Conservation (phyloP, 2,113 vertebrate genomes). For the Mustela nigripes region DNA sequence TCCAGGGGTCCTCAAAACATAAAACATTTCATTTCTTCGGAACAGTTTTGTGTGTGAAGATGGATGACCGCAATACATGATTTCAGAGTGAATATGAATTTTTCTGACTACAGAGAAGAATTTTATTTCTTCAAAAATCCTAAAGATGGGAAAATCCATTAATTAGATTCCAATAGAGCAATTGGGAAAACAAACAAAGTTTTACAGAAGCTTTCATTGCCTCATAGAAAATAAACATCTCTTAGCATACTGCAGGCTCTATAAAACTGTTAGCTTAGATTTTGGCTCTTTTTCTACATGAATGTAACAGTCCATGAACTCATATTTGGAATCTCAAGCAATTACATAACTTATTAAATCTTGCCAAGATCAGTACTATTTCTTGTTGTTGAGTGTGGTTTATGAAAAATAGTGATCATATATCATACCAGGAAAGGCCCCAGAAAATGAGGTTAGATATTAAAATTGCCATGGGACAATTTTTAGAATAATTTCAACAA, state of each 20-base stretch:
- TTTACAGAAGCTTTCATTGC: neutral
- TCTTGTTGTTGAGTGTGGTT: conserved; percentile 38
- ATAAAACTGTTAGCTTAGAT: conserved; percentile 49
- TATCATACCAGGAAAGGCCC: conserved; percentile 33
- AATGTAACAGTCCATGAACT: conserved; percentile 59
- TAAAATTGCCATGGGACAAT: conserved; percentile 28
- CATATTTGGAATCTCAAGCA: conserved; percentile 64
- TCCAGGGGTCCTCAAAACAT: conserved; percentile 11
- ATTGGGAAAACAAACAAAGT: conserved; percentile 9
- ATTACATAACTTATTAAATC: conserved; percentile 59
- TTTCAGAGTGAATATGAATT: conserved; percentile 47
- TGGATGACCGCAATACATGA: neutral
- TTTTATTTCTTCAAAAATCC: conserved; percentile 52
- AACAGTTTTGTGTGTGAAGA: neutral
- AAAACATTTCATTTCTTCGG: conserved; percentile 15
- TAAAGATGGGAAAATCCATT: conserved; percentile 25
- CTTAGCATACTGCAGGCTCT: neutral
- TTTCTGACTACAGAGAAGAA: neutral
- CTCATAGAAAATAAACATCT: conserved; percentile 40
- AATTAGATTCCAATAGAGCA: neutral
- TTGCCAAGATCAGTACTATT: conserved; percentile 62
- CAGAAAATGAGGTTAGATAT: conserved; percentile 55
- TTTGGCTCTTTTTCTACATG: conserved; percentile 19
- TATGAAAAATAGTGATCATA: conserved; percentile 40
- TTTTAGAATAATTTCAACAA: conserved; percentile 45